A percentile compares a stretch with the other conserved stretches of the same genome.
phyloP scores from a whole-genome alignment of 2,888 invertebrate genomes.

The Chalcis sispes region DNA sequence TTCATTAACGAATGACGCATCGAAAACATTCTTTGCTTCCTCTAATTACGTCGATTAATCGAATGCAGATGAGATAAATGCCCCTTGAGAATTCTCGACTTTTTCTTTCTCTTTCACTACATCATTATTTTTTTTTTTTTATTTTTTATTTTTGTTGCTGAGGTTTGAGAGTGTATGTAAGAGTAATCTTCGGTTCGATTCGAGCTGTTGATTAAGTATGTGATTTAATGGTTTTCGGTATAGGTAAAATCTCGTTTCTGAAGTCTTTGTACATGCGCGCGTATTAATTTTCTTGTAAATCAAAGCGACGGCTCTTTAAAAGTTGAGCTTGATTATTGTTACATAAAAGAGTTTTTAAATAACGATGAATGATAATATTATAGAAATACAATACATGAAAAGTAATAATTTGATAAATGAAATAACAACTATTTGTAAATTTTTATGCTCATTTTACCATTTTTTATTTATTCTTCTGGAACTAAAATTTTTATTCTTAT shows the following conservation, averaged over 20 bases:
- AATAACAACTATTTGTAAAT: too few species aligned
- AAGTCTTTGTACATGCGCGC: neutral
- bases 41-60: conserved; percentile 55
- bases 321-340: too few species aligned
- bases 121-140: neutral
- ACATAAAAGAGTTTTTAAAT: too few species aligned
- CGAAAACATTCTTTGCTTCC: conserved; percentile 41
- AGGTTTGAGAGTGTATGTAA: conserved; percentile 8
- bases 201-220: conserved; percentile 46
- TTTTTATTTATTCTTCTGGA: too few species aligned
- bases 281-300: conserved; percentile 7
- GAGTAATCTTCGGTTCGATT: conserved; percentile 47
- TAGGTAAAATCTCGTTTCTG: conserved; percentile 25
- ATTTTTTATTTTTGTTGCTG: conserved; percentile 11
- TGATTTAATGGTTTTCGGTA: conserved; percentile 52
- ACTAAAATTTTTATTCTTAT: too few species aligned
- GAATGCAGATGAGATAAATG: conserved; percentile 56
- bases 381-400: too few species aligned
- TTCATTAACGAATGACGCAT: conserved; percentile 52
- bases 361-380: too few species aligned
- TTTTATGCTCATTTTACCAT: too few species aligned
- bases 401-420: too few species aligned
- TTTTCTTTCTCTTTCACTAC: neutral
- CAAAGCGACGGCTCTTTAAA: too few species aligned
- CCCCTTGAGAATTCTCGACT: conserved; percentile 10